A percentile compares a stretch with the other conserved stretches of the same genome.
phyloP scores from a whole-genome alignment of 2,888 invertebrate genomes.

The Matsumyia berberina region DNA sequence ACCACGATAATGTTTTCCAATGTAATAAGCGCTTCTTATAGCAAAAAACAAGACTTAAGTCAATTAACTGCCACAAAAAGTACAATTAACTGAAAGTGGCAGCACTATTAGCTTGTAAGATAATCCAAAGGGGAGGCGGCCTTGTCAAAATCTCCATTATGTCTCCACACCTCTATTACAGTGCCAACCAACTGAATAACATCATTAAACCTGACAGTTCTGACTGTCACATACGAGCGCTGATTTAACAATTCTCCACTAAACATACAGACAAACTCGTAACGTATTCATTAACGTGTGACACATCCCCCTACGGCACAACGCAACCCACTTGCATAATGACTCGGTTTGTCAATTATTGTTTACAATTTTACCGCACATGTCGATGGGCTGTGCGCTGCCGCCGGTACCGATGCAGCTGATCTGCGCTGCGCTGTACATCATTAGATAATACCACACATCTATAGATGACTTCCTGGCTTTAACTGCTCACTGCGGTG shows the following conservation, averaged over 20 bases:
- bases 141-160: constrained; percentile 60
- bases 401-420: constrained; percentile 40
- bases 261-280: constrained; percentile 17
- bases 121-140: constrained; percentile 36
- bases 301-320: constrained; percentile 58
- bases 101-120: constrained; percentile 16
- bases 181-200: constrained; percentile 65
- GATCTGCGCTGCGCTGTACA: constrained; percentile 42
- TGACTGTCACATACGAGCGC: constrained; percentile 37
- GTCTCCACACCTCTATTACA: constrained; percentile 67
- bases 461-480: constrained; percentile 64
- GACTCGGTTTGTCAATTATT: constrained; percentile 68
- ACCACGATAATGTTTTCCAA: not conserved
- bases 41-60: not conserved
- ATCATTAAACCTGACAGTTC: constrained; percentile 73
- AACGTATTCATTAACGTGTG: constrained; percentile 72
- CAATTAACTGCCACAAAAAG: constrained; percentile 14
- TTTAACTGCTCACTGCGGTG: constrained; percentile 50
- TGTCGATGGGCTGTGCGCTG: constrained; percentile 14
- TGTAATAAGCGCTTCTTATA: not conserved
- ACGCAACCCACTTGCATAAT: constrained; percentile 74
- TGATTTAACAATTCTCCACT: constrained; percentile 45
- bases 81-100: not conserved
- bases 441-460: constrained; percentile 64
- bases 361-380: constrained; percentile 56